phyloP scores from a whole-genome alignment of 2,888 invertebrate species.

The Prionchulus punctatus region DNA sequence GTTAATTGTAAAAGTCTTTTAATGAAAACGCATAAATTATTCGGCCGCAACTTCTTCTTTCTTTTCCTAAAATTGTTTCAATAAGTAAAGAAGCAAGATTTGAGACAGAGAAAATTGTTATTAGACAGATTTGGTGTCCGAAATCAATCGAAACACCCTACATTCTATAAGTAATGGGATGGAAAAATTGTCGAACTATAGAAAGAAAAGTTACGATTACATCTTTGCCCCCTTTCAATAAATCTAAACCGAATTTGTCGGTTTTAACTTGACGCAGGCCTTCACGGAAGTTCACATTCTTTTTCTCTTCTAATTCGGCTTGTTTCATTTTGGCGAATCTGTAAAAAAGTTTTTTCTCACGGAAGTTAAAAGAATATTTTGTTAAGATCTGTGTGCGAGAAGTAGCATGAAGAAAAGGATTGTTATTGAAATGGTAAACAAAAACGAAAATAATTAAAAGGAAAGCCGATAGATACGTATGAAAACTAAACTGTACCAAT shows the following conservation, averaged over 20 bases:
- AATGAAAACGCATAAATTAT: too few relatives aligned
- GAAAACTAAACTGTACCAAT: too few relatives aligned
- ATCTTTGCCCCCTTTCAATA: neutral
- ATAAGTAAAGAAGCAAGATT: neutral
- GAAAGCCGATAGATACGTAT: too few relatives aligned
- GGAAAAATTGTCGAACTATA: too few relatives aligned
- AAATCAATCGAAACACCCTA: too few relatives aligned
- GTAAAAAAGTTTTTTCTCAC: neutral
- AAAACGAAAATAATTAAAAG: too few relatives aligned
- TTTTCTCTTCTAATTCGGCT: neutral
- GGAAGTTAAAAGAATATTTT: neutral
- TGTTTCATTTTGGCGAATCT: constrained; percentile 5
- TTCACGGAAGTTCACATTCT: constrained; percentile 21
- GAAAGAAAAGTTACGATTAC: neutral
- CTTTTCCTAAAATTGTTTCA: constrained; percentile 4
- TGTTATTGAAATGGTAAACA: too few relatives aligned
- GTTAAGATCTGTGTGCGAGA: too few relatives aligned
- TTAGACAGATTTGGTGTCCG: too few relatives aligned
- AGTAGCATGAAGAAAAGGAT: too few relatives aligned
- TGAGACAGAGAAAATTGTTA: neutral
- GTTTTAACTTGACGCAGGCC: constrained; percentile 27
- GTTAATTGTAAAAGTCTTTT: too few relatives aligned
- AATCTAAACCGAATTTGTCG: constrained; percentile 22
- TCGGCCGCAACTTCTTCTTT: neutral
- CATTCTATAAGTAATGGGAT: too few relatives aligned